Percentiles rank a stretch among this genome's conserved stretches.
phyloP scores from a whole-genome alignment of 2,113 vertebrate species.

The Cranoglanis bouderius region DNA sequence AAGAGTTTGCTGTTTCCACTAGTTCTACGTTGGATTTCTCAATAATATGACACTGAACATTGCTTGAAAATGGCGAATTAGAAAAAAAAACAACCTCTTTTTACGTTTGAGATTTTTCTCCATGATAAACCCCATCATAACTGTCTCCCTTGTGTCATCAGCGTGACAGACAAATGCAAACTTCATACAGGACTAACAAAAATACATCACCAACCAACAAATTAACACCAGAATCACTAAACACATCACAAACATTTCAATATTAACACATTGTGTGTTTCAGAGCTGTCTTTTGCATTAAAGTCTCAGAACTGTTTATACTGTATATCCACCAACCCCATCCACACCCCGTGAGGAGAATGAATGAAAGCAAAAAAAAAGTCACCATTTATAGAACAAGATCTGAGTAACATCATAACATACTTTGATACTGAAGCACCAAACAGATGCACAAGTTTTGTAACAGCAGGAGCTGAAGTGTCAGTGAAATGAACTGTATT shows the following conservation, averaged over 20 bases:
- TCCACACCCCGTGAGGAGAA: background rate
- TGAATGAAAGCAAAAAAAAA: background rate
- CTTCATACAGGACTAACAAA: background rate
- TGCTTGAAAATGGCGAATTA: background rate
- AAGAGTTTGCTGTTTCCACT: background rate
- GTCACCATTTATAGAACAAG: background rate
- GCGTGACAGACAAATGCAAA: background rate
- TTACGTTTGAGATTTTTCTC: too few relatives aligned
- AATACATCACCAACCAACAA: background rate
- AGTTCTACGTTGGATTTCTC: background rate
- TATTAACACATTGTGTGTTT: background rate
- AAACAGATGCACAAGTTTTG: slow-evolving; percentile 20
- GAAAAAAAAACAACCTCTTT: too few relatives aligned
- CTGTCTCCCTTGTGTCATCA: background rate
- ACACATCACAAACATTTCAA: background rate
- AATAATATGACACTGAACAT: background rate
- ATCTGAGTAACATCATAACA: background rate
- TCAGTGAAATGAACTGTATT: slow-evolving; percentile 16
- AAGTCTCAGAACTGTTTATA: background rate
- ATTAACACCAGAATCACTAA: background rate
- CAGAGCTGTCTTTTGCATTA: background rate
- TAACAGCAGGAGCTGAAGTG: slow-evolving; percentile 28
- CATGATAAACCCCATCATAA: too few relatives aligned
- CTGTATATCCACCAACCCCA: background rate
- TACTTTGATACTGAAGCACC: background rate